Evolutionary conservation across 2,888 invertebrate species (phyloP).

Genomic region (Linnaemya vulpina): DNA sequence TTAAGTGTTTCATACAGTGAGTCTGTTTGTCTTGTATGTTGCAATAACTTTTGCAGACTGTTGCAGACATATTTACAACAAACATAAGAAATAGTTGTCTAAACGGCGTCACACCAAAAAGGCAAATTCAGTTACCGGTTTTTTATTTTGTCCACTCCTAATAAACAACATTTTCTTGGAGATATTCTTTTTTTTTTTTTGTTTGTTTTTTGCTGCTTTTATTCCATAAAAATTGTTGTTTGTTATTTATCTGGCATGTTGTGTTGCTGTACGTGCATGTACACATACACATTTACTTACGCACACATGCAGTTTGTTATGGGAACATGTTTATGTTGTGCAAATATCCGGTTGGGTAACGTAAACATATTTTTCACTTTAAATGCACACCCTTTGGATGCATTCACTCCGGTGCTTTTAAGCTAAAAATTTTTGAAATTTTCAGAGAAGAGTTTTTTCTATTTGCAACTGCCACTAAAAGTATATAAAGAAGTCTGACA

Average conservation of each 20-base stretch:
- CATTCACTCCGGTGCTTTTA: background rate
- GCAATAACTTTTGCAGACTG: constrained; percentile 51
- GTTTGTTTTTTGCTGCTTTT: constrained; percentile 16
- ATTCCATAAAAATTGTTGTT: constrained; percentile 1
- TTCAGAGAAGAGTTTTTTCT: too few relatives aligned
- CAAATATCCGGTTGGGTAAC: background rate
- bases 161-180: constrained; percentile 51
- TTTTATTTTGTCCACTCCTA: constrained; percentile 63
- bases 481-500: too few relatives aligned
- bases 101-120: constrained; percentile 57
- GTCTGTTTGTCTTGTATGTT: constrained; percentile 41
- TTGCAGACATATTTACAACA: background rate
- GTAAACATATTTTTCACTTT: background rate
- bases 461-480: too few relatives aligned
- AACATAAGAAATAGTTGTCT: constrained; percentile 21
- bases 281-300: too few relatives aligned
- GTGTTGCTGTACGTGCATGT: constrained; percentile 4
- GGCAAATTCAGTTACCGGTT: constrained; percentile 70
- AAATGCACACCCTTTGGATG: background rate
- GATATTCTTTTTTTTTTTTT: background rate
- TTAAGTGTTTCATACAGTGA: background rate
- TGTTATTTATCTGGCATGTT: constrained; percentile 10
- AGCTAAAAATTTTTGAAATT: too few relatives aligned
- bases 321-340: background rate
- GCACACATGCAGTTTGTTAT: background rate